phyloP scores from a whole-genome alignment of 2,888 invertebrate genomes.

The Melanargia galathea region DNA sequence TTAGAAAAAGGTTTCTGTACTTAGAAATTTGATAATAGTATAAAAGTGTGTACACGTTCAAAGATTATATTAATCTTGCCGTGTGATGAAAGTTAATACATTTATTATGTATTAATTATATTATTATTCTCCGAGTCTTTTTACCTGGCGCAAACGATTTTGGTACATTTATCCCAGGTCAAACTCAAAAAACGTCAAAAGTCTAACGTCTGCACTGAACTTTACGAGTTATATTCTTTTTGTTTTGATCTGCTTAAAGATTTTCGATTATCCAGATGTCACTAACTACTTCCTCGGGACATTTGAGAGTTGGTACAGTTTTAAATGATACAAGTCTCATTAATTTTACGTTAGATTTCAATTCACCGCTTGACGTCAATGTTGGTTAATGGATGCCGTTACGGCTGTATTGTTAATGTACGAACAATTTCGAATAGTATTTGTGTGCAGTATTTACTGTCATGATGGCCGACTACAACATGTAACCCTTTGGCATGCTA shows the following conservation, averaged over 20 bases:
- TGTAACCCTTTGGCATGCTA: neutral
- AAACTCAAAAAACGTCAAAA: no score
- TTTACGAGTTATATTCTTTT: no score
- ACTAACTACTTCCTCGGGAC: neutral
- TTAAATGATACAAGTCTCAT: constrained; percentile 4
- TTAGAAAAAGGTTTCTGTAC: constrained; percentile 14
- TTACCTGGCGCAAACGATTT: no score
- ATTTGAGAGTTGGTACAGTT: constrained; percentile 4
- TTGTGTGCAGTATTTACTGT: neutral
- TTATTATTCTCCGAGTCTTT: no score
- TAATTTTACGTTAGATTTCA: constrained; percentile 19
- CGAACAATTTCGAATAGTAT: constrained; percentile 1
- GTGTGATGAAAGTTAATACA: neutral
- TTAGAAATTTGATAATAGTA: constrained; percentile 11
- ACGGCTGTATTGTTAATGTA: constrained; percentile 21
- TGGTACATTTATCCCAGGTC: no score
- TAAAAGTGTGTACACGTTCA: constrained; percentile 3
- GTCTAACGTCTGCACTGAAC: no score
- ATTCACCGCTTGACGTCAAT: constrained; percentile 17
- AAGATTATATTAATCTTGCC: neutral
- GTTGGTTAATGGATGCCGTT: constrained; percentile 11
- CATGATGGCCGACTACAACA: neutral
- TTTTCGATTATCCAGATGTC: neutral
- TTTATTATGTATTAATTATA: no score
- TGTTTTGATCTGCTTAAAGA: no score